Conservation (phyloP, 2,797 vertebrate species). For the Cossypha caffra region DNA sequence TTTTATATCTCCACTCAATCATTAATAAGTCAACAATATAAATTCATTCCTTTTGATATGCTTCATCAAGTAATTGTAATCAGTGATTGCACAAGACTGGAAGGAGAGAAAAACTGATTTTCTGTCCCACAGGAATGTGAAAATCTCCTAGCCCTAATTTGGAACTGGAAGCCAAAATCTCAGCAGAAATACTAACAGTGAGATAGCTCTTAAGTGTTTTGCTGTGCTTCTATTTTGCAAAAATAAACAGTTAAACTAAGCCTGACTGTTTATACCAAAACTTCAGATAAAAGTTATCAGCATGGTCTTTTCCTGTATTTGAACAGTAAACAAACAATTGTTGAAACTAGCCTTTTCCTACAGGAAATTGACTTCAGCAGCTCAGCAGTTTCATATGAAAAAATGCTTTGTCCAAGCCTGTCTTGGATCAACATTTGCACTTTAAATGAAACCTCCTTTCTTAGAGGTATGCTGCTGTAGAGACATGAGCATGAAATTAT, state of each 20-base stretch:
- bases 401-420: background rate
- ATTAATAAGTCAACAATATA: background rate
- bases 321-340: background rate
- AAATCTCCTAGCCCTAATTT: background rate
- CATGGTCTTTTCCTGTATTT: slow-evolving; percentile 8
- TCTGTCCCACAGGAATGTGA: background rate
- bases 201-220: background rate
- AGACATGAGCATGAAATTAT: background rate
- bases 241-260: background rate
- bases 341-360: background rate
- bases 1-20: background rate
- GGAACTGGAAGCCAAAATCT: background rate
- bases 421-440: background rate
- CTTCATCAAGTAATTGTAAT: background rate
- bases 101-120: background rate
- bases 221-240: background rate
- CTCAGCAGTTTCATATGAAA: background rate
- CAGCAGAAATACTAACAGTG: background rate
- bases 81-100: background rate
- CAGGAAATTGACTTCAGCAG: background rate
- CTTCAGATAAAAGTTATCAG: background rate
- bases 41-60: background rate
- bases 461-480: background rate
- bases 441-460: background rate
- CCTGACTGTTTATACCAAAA: background rate